Conservation (phyloP, 2,888 invertebrate genomes). For the Euzophera pinguis region DNA sequence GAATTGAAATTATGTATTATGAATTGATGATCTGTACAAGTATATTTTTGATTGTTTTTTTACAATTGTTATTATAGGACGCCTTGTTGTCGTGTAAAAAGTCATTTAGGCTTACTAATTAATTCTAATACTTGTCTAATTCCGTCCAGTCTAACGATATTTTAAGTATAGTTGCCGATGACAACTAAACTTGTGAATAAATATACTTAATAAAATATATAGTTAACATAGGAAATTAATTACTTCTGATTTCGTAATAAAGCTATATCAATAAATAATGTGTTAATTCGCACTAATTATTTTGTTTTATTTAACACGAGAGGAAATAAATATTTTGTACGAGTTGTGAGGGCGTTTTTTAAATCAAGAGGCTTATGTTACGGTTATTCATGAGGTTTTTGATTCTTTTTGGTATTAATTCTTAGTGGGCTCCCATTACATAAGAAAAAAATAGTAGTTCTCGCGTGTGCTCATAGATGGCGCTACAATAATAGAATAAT, state of each 20-base stretch:
- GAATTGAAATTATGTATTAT: slow-evolving; percentile 40
- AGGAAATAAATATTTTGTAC: no score
- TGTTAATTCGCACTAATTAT: slow-evolving; percentile 66
- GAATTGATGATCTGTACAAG: slow-evolving; percentile 41
- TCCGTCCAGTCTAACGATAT: slow-evolving; percentile 53
- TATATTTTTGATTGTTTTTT: slow-evolving; percentile 39
- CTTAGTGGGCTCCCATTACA: no score
- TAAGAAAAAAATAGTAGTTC: no score
- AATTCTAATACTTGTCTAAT: slow-evolving; percentile 48
- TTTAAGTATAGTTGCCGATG: slow-evolving; percentile 30
- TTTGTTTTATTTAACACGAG: slow-evolving; percentile 31
- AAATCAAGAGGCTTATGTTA: no score
- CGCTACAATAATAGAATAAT: no score
- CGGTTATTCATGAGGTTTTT: no score
- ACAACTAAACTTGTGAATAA: slow-evolving; percentile 50
- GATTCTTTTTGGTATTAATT: no score
- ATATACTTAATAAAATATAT: slow-evolving; percentile 37
- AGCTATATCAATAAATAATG: slow-evolving; percentile 66
- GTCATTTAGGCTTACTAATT: slow-evolving; percentile 76
- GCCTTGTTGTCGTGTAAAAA: slow-evolving; percentile 66
- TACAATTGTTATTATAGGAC: slow-evolving; percentile 43
- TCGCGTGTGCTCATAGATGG: no score
- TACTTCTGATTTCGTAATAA: slow-evolving; percentile 45
- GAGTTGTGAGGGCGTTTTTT: no score
- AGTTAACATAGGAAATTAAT: slow-evolving; percentile 32